Base-by-base conservation (phyloP, 1,140 invertebrate genomes). In the Heliothis virescens region DNA sequence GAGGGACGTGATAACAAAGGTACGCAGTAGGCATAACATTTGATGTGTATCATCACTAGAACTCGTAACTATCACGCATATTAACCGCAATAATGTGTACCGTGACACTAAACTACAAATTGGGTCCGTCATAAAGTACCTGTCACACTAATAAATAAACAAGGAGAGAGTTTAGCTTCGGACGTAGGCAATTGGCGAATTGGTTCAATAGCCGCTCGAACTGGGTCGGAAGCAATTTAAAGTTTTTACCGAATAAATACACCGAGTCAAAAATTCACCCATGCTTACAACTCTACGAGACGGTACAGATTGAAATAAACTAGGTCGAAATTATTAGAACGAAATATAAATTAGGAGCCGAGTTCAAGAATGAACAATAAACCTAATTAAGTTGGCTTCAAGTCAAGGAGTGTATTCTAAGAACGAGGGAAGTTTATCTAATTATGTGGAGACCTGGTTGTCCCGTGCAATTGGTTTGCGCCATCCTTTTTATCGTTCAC, bases 161-260 rank as follows among this genome's bases (percentile, higher is more conserved):
- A 83, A 85, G 74, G 71, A 80, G 77, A 82, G 85, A 85, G 76
- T 83, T 82, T 85, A 85, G 84, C 80, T 83, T 86, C 82, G 85
- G 83, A 85, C 82, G 86, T 82, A 87, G 85, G 89, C 87, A 90
- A 92, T 91, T 86, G 85, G 85, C 72, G 82, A 90, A 92, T 91
- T 90, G 86, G 88, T 89, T 89, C 89, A 91, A 90, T 90, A 89
- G 89, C 79, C 85, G 85, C 79, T 87, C 83, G 73, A 93, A 93
- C 87, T 93, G 86, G 91, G 91, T 91, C 90, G 86, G 82, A 91
- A 87, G 88, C 88, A 93, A 93, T 93, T 93, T 92, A 93, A 93
- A 93, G 90, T 93, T 93, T 92, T 91, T 90, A 77, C 84, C 86
- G 85, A 91, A 93, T 91, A 92, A 91, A 91, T 93, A 91, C 84